Evolutionary conservation across 1,140 invertebrate genomes (phyloP).

Genomic region (Drosophila paulistorum): DNA sequence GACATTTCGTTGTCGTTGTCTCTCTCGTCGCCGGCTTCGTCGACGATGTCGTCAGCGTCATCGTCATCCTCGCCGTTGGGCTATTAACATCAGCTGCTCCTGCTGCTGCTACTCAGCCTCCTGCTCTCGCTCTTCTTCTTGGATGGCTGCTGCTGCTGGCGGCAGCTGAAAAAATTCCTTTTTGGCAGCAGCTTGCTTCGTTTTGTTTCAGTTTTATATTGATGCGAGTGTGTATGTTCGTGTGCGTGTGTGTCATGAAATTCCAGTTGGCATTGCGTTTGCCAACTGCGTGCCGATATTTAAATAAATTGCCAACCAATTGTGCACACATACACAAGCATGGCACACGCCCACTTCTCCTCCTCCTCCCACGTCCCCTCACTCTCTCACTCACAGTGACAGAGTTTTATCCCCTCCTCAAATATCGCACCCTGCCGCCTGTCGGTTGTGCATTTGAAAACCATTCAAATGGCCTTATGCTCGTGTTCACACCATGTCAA

Average conservation of each 20-base stretch:
- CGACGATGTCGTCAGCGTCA: slow-evolving; percentile 58
- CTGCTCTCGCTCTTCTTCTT: background rate
- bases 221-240: slow-evolving; percentile 41
- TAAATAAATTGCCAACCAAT: slow-evolving; percentile 81
- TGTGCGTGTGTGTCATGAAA: slow-evolving; percentile 60
- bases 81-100: slow-evolving; percentile 74
- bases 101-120: slow-evolving; percentile 34
- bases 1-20: slow-evolving; percentile 51
- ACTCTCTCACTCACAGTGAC: too few relatives aligned
- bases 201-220: slow-evolving; percentile 26
- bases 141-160: slow-evolving; percentile 34
- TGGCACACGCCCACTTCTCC: slow-evolving; percentile 6
- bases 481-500: slow-evolving; percentile 79
- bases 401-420: background rate
- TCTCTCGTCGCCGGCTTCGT: slow-evolving; percentile 6
- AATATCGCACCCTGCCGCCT: slow-evolving; percentile 9
- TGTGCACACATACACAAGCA: slow-evolving; percentile 60
- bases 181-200: slow-evolving; percentile 66
- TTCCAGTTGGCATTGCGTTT: slow-evolving; percentile 78
- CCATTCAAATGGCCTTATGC: slow-evolving; percentile 67
- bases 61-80: slow-evolving; percentile 67
- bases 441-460: slow-evolving; percentile 51
- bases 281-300: slow-evolving; percentile 78
- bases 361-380: too few relatives aligned
- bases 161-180: slow-evolving; percentile 78